Conservation (phyloP, 1,140 invertebrate species). For the Protaetia brevitarsis region DNA sequence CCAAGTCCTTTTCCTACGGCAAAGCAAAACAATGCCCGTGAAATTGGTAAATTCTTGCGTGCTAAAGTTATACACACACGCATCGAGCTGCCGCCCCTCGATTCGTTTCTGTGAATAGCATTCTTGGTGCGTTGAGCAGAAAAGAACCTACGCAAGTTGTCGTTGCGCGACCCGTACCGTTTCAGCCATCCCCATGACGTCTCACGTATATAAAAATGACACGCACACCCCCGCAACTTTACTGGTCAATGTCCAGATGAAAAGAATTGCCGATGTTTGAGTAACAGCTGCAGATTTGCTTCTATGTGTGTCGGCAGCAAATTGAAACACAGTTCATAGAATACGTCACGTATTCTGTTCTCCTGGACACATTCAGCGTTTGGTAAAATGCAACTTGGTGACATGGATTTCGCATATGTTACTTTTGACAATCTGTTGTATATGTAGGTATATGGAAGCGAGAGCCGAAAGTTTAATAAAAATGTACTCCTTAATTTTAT, state of each 20-base stretch:
- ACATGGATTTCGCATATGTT: no score
- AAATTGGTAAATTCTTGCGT: conserved; percentile 2
- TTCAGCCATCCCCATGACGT: conserved; percentile 17
- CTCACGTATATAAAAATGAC: conserved; percentile 2
- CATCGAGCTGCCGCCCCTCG: not conserved
- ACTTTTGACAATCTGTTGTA: no score
- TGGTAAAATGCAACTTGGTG: no score
- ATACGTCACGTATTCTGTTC: conserved; percentile 6
- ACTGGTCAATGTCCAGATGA: conserved; percentile 21
- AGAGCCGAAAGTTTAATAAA: not conserved
- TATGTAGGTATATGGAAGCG: no score
- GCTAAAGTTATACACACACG: not conserved
- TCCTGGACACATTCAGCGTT: no score
- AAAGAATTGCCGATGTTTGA: conserved; percentile 12
- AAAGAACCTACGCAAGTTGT: conserved; percentile 13
- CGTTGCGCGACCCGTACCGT: not conserved
- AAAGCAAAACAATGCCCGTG: conserved; percentile 1
- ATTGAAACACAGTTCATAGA: conserved; percentile 5
- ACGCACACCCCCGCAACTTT: conserved; percentile 21
- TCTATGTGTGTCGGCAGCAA: not conserved
- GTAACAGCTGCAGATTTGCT: conserved; percentile 16
- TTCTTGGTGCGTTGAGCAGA: not conserved
- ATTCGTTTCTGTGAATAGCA: not conserved
- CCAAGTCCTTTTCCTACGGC: not conserved
- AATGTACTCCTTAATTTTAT: not conserved